Percentiles rank a stretch among this genome's conserved stretches.
These are phyloP conservation scores for Strigops habroptila DNA, from an alignment of 2,113 vertebrate genomes.

Conservation along the genomic window DNA sequence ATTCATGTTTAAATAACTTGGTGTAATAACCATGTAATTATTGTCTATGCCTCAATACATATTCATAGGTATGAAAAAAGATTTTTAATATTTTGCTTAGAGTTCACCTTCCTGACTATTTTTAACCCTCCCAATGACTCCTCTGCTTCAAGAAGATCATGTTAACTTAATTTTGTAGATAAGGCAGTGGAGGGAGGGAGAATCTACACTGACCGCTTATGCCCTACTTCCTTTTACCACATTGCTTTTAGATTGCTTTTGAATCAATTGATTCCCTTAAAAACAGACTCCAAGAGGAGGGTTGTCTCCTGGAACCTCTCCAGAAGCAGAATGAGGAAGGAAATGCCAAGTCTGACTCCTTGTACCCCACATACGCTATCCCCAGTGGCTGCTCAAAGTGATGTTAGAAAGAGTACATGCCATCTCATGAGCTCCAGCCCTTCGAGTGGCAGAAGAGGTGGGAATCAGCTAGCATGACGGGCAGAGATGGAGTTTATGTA, in stretches of 20 bases:
- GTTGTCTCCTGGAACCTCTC: neutral
- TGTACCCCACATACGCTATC: neutral
- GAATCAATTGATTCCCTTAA: neutral
- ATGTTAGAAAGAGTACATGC: neutral
- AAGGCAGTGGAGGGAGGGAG: neutral
- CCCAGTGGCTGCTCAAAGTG: neutral
- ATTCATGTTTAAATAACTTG: constrained; percentile 3
- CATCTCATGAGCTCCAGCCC: neutral
- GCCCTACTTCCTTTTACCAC: neutral
- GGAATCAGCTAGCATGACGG: neutral
- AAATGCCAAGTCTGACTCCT: neutral
- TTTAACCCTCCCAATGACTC: neutral
- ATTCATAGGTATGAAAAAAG: neutral
- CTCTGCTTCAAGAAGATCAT: neutral
- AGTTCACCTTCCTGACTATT: neutral
- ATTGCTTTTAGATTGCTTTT: neutral
- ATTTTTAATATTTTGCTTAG: neutral
- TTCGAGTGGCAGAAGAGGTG: neutral
- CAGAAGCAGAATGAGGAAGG: neutral
- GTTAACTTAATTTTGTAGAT: neutral
- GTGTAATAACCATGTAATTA: neutral
- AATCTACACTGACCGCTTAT: neutral
- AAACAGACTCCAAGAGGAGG: neutral
- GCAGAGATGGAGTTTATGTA: neutral
- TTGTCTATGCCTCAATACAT: neutral